Base-by-base conservation (phyloP, 2,113 vertebrate genomes). In the Eolophus roseicapilla region DNA sequence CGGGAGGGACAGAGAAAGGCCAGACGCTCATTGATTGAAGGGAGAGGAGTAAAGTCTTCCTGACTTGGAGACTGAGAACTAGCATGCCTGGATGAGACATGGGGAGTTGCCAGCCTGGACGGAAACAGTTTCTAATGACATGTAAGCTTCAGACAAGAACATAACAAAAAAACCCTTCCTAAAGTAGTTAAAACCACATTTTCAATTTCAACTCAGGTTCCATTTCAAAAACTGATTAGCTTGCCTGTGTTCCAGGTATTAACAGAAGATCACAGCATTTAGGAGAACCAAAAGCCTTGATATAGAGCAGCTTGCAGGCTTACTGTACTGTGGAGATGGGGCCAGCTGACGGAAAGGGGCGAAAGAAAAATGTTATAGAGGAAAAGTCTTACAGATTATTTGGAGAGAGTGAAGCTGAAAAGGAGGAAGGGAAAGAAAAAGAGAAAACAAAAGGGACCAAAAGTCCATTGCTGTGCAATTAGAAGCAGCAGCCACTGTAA, bases 1-100 rank as follows among this genome's bases (percentile, higher is more conserved):
- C 97, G 98, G 77, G 99, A 99, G 13, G 99, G 99, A 29, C 91
- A 95, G 20, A 99, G 97, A 65, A 97, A 90, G 0, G 98, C 98
- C 94, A 99, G 85, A 28, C 98, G 98, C 87, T 99, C 98, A 3
- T 96, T 91, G 55, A 99, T 53, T 0, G 99, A 98, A 9, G 98
- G 99, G 29, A 99, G 96, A 1, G 99, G 98, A 35, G 98, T 97
- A 3, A 98, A 98, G 7, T 90, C 95, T 19, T 97, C 95, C 25
- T 85, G 97, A 33, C 59, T 93, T 0, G 77, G 97, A 31, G 94
- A 46, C 1, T 33, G 84, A 15, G 77, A 47, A 60, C 47, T 41
- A 7, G 78, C 47, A 5, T 24, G 44, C 41, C 69, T 95, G 76
- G 53, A 82, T 9, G 88, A 76, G 44, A 64, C 76, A 43, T 0